phyloP scores from a whole-genome alignment of 2,888 invertebrate genomes.

The Neoitamus cyanurus region DNA sequence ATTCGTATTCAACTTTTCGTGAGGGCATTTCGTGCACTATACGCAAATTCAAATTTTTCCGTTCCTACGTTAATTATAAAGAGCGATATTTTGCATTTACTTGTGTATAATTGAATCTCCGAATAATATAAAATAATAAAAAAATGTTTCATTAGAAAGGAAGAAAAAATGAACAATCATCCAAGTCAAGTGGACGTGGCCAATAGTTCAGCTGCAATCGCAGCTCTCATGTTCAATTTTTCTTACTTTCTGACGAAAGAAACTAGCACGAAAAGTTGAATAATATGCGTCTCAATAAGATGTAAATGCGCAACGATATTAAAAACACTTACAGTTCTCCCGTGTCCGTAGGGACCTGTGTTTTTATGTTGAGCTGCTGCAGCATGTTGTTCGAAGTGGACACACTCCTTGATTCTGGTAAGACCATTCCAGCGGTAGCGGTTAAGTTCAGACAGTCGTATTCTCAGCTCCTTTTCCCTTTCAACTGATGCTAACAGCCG shows the following conservation, averaged over 20 bases:
- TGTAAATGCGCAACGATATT: background rate
- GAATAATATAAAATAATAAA: background rate
- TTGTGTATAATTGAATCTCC: slow-evolving; percentile 51
- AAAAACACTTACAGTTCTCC: slow-evolving; percentile 64
- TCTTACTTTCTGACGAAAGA: slow-evolving; percentile 5
- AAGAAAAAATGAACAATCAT: background rate
- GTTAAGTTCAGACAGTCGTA: slow-evolving; percentile 83
- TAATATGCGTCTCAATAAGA: slow-evolving; percentile 20
- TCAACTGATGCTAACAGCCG: slow-evolving; percentile 81
- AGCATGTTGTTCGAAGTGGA: slow-evolving; percentile 86
- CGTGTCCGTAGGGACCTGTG: slow-evolving; percentile 65
- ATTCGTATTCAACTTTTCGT: slow-evolving; percentile 66
- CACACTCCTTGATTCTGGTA: slow-evolving; percentile 83
- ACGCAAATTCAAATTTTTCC: background rate
- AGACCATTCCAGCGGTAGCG: slow-evolving; percentile 89
- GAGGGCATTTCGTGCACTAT: slow-evolving; percentile 53
- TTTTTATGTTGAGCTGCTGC: slow-evolving; percentile 71
- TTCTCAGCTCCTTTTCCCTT: slow-evolving; percentile 85
- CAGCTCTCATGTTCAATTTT: background rate
- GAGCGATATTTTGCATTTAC: slow-evolving; percentile 23
- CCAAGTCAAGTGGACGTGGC: background rate
- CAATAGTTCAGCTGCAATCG: background rate
- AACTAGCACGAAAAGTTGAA: slow-evolving; percentile 54
- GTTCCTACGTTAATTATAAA: background rate
- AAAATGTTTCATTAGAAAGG: background rate